These are phyloP conservation scores for Takifugu bimaculatus DNA, from an alignment of 2,113 vertebrate genomes.

Conservation along the genomic window DNA sequence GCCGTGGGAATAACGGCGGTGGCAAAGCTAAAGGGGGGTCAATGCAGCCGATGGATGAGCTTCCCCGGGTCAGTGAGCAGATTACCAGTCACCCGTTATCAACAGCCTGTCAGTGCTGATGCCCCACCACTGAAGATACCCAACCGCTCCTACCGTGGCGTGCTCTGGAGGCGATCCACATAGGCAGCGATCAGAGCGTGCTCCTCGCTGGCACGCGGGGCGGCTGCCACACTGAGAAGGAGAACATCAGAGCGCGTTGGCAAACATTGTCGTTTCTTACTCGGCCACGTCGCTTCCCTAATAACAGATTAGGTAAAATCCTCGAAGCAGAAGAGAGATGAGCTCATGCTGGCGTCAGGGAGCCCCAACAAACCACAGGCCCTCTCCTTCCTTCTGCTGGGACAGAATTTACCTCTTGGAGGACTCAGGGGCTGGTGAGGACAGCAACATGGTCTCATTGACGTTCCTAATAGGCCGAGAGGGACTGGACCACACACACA, in stretches of 20 bases:
- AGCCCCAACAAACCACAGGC: background rate
- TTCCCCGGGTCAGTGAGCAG: background rate
- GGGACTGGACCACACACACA: too few species aligned
- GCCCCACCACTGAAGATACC: background rate
- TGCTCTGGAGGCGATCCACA: slow-evolving; percentile 74
- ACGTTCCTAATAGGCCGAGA: too few species aligned
- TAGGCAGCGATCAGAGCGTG: slow-evolving; percentile 78
- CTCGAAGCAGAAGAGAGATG: background rate
- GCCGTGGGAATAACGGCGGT: too few species aligned
- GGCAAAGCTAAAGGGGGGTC: too few species aligned
- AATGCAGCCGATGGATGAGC: background rate
- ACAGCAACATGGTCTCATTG: slow-evolving; percentile 68
- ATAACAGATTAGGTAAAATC: background rate
- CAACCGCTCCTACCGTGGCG: slow-evolving; percentile 61
- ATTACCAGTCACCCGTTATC: too few species aligned
- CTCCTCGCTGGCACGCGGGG: slow-evolving; percentile 74
- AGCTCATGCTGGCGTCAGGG: background rate
- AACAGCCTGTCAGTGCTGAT: too few species aligned
- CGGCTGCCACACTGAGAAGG: slow-evolving; percentile 57
- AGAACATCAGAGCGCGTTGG: background rate
- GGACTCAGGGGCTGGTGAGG: slow-evolving; percentile 78
- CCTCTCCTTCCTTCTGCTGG: background rate
- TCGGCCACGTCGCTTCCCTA: background rate
- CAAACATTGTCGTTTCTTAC: too few species aligned
- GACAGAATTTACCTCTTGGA: slow-evolving; percentile 80